phyloP scores from a whole-genome alignment of 2,888 invertebrate species.

The Gryllus longicercus region DNA sequence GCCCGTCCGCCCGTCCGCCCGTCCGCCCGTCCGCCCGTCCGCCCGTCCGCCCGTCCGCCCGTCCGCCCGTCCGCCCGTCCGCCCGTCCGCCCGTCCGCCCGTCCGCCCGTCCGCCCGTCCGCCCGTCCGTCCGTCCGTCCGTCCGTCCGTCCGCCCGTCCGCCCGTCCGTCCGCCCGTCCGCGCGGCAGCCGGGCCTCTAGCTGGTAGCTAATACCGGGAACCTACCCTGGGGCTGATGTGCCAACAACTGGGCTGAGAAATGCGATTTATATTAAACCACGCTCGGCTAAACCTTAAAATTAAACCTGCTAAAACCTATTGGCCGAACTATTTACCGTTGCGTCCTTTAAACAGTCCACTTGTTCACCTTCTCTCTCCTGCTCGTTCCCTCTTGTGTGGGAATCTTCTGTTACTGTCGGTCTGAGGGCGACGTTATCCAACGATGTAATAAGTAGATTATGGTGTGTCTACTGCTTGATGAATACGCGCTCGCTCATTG shows the following conservation, averaged over 20 bases:
- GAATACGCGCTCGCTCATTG: too few relatives aligned
- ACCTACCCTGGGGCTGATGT: not conserved
- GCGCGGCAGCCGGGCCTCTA: not conserved
- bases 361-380: not conserved
- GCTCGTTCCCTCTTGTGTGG: not conserved
- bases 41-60: too few relatives aligned
- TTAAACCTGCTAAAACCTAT: constrained; percentile 32
- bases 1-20: too few relatives aligned
- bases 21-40: too few relatives aligned
- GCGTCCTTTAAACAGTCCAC: not conserved
- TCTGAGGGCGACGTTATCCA: too few relatives aligned
- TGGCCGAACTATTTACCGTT: constrained; percentile 27
- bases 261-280: constrained; percentile 33
- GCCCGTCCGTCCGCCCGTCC: not conserved
- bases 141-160: not conserved
- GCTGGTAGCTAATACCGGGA: not conserved
- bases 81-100: not conserved
- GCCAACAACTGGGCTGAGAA: constrained; percentile 29
- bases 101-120: not conserved
- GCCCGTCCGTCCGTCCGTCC: too few relatives aligned
- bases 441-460: too few relatives aligned
- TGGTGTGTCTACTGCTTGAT: too few relatives aligned
- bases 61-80: too few relatives aligned
- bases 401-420: too few relatives aligned
- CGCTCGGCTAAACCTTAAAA: constrained; percentile 32